Base-by-base conservation (phyloP, 2,113 vertebrate genomes). In the Scomber colias region DNA sequence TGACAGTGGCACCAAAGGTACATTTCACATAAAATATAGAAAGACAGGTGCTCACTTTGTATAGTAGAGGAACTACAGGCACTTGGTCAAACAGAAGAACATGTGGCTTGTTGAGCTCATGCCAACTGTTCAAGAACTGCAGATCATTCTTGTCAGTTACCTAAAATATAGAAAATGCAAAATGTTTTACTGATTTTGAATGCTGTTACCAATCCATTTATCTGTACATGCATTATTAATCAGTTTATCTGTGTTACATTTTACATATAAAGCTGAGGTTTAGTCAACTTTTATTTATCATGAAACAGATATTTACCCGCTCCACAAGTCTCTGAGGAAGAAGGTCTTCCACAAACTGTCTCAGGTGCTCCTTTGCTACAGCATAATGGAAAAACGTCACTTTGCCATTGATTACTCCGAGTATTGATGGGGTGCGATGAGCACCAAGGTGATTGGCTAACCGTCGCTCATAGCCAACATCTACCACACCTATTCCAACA, bases 381-480 rank as follows among this genome's bases (percentile, higher is more conserved):
- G 97, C 97, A 0, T 95, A 99, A 90, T 99, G 97, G 91, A 99
- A 99, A 93, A 98, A 98, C 14, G 97, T 96, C 60, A 97, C 92
- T 79, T 96, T 98, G 10, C 98, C 97, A 0, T 96, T 98, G 49
- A 99, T 91, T 56, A 99, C 92, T 11, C 98, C 97, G 0, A 99
- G 94, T 74, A 99, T 96, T 0, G 98, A 96, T 0, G 98, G 98
- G 0, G 97, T 99, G 86, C 97, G 97, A 87, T 99, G 97, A 0
- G 97, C 97, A 0, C 98, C 97, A 0, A 99, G 94, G 81, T 99
- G 97, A 82, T 98, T 98, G 35, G 97, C 96, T 0, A 99, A 91
- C 21, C 97, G 96, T 30, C 97, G 94, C 83, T 99, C 98, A 0
- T 98, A 97, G 2, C 98, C 96, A 0, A 98, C 97, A 0, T 99